Evolutionary conservation across 2,113 vertebrate species (phyloP), one percentile per base, ranked within the genome.

Genomic region (Trematocara variabile): DNA sequence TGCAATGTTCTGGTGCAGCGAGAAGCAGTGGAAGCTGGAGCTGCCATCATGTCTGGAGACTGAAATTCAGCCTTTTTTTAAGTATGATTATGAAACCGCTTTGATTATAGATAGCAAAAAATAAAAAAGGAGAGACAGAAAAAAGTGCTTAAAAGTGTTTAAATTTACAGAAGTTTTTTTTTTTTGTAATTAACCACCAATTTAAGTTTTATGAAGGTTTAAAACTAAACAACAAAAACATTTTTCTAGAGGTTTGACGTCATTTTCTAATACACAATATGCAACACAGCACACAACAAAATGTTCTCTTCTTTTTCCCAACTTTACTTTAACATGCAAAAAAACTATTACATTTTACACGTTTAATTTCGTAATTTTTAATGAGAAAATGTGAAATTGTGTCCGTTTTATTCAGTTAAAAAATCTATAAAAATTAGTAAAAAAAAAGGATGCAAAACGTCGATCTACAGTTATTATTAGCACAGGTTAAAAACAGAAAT

Each of bases 391-490:
- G 16, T 63, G 8, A 63, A 34, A n/a, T 63, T 63, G 0, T 34
- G 5, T 63, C 58, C 0, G 0, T 34, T 34, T 34, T 10, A 34
- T 7, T 7, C 30, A 11, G 16, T 0, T 63, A 7, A 11, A 34
- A 37, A 63, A 0, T 0, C 9, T 1, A n/a, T 63, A 63, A 7
- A 11, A 63, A 63, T 63, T 0, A 1, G 3, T n/a, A 0, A 63
- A 37, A 70, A 70, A n/a, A 70, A 44, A 11, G 9, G 5, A 63
- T 34, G 58, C 18, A 37, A 63, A 63, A 37, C 4, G 2, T 11
- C 0, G 0, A 12, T 20, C 33, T 20, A 0, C 2, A 7, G 9
- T 63, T 63, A 16, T 0, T 46, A 73, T 44, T 0, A 6, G 8
- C 20, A 73, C 41, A 28, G 68, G 22, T 46, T 48, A 28, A 73